Evolutionary conservation across 2,888 invertebrate species (phyloP), one percentile per base, ranked within the genome.

Genomic region (Ectobius pallidus): DNA sequence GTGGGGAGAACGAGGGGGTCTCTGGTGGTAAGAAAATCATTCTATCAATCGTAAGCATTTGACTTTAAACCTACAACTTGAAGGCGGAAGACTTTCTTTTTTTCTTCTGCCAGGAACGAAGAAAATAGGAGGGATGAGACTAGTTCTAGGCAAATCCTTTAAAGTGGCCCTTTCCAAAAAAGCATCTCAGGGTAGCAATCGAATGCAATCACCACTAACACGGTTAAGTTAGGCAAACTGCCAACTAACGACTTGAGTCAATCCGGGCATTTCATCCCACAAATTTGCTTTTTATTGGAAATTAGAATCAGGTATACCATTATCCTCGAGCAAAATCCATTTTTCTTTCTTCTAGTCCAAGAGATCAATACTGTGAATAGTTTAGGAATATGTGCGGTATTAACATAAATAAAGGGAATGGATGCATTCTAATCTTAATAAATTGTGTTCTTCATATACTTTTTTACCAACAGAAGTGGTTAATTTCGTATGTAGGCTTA

Each of bases 1-100:
- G 32, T 18, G 34, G 62, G 63, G 32, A n/a, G n/a, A 18, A 18
- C 30, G 22, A 4, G 4, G 34, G 11, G 18, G 22, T 9, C 2
- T 6, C 22, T 20, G 34, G 63, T 27, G 30, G 30, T 61, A 63
- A 63, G 63, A 63, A 63, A 63, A 20, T 63, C 39, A 63, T 22
- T 63, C 63, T 22, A 63, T 63, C 63, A 63, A 39, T 63, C n/a
- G 39, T 20, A 16, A 20, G 39, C 14, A 20, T 34, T 32, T 62
- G 62, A 32, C 62, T 42, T 42, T 63, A 63, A 39, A 63, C 39
- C 25, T 32, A 34, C 61, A 61, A 61, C 34, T 30, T 61, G 62
- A 52, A 52, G 25, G 52, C 52, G 25, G 52, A 22, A 52, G 25
- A 52, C 52, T 52, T 52, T 52, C n/a, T n/a, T n/a, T n/a, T n/a